Base-by-base conservation (phyloP, 2,888 invertebrate species). In the Lordiphosa fenestrarum region DNA sequence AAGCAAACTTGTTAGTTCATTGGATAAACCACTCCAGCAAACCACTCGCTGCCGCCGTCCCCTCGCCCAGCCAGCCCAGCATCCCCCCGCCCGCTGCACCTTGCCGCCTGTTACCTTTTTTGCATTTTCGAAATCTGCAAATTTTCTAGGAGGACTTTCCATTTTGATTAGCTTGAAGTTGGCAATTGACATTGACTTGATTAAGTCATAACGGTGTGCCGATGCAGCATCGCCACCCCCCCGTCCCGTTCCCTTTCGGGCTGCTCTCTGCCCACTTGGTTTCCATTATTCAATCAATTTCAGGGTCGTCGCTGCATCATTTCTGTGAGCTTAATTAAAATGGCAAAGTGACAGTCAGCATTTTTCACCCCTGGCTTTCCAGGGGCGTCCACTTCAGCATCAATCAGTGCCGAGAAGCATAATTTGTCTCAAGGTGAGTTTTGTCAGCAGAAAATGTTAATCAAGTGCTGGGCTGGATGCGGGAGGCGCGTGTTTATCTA, bases 161-260 rank as follows among this genome's bases (percentile, higher is more conserved):
- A 61, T 68, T 69, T 50, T 53, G 69, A 61, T 65, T 60, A 68
- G 60, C 46, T 47, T 37, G 48, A 38, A 30, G 54, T 40, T 10
- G 30, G 25, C 64, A 68, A 65, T 68, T 65, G 68, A 67, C 63
- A 63, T 63, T 63, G 69, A 65, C 68, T 53, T 62, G 63, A 68
- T 66, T 66, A 47, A 50, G 46, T 49, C 50, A 65, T 44, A 54
- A 37, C 48, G 38, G 25, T 50, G 50, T 30, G 21, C 19, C 19
- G 19, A 19, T 51, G 40, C 12, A 13, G 15, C 15, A 1, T 1
- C 15, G 2, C 41, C 25, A 33, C 23, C 19, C 13, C 5, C n/a
- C 23, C n/a, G 4, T 12, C 7, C 6, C 0, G 9, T 25, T 21
- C n/a, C n/a, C n/a, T n/a, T n/a, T 15, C 15, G 15, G 15, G 15